Conservation (phyloP, 2,888 invertebrate species). For the Eupithecia exiguata region DNA sequence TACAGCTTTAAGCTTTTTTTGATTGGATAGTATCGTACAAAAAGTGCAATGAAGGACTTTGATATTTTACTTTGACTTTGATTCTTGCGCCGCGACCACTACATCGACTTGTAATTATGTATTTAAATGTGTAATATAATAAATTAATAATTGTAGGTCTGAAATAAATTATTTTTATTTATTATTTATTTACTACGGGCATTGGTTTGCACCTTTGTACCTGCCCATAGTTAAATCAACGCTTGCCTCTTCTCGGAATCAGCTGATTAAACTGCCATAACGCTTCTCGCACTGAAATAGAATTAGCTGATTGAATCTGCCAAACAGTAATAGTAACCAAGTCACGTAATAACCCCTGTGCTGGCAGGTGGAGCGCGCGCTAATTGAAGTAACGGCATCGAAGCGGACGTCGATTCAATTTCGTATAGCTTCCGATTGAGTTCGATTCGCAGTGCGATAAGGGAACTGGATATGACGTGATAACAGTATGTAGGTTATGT, state of each 20-base stretch:
- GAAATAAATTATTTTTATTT: too few relatives aligned
- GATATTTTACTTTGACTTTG: background rate
- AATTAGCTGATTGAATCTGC: background rate
- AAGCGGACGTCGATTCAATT: slow-evolving; percentile 52
- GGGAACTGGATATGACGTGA: slow-evolving; percentile 11
- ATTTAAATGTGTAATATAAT: too few relatives aligned
- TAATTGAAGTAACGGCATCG: slow-evolving; percentile 55
- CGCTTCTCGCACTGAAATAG: too few relatives aligned
- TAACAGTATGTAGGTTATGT: background rate
- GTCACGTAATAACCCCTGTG: slow-evolving; percentile 5
- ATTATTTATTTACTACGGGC: too few relatives aligned
- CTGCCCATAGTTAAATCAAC: background rate
- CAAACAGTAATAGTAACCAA: background rate
- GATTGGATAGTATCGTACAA: background rate
- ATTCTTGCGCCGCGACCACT: too few relatives aligned
- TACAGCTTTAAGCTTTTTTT: background rate
- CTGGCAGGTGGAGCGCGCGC: slow-evolving; percentile 26
- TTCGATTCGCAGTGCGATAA: slow-evolving; percentile 22
- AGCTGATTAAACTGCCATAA: background rate
- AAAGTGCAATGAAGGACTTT: background rate
- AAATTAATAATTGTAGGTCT: too few relatives aligned
- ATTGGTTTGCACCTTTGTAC: background rate
- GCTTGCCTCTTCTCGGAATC: background rate
- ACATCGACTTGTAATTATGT: too few relatives aligned
- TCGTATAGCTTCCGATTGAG: slow-evolving; percentile 49